Percentiles rank a stretch among this genome's conserved stretches.
Conservation (phyloP, 1,140 invertebrate genomes). For the Plectrocnemia conspersa region DNA sequence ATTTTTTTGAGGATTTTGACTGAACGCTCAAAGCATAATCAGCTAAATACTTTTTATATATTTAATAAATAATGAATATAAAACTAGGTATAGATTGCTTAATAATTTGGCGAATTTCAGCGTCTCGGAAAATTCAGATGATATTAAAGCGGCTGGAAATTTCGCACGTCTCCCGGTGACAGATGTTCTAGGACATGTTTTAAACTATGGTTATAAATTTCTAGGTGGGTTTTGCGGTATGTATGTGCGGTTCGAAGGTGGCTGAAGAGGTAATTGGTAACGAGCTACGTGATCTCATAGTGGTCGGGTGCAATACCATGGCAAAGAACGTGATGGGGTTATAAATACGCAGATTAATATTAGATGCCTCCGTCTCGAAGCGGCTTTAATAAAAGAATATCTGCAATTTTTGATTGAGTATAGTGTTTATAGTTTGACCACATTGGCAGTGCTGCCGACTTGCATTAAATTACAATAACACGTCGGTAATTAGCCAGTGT, state of each 20-base stretch:
- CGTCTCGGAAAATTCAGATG: too few relatives aligned
- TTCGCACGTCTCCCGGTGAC: not conserved
- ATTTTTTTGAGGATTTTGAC: too few relatives aligned
- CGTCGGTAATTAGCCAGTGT: constrained; percentile 7
- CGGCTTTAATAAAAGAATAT: not conserved
- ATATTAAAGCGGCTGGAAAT: too few relatives aligned
- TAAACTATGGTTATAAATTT: not conserved
- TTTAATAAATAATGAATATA: too few relatives aligned
- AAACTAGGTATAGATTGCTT: too few relatives aligned
- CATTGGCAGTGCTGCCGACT: too few relatives aligned
- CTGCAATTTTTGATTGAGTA: too few relatives aligned
- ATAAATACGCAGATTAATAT: constrained; percentile 9
- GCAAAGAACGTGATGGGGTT: constrained; percentile 8
- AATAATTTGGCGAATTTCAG: too few relatives aligned
- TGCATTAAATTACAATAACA: constrained; percentile 17
- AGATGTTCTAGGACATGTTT: not conserved
- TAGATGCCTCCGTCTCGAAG: not conserved
- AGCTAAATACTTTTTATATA: too few relatives aligned
- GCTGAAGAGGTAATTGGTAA: constrained; percentile 8
- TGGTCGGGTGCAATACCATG: constrained; percentile 1
- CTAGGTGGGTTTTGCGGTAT: not conserved
- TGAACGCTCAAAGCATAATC: too few relatives aligned
- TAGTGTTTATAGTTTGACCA: too few relatives aligned
- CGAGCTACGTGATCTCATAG: constrained; percentile 11
- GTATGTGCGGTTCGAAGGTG: not conserved